Base-by-base conservation (phyloP, 2,797 vertebrate species). In the Xenentodon cancila region DNA sequence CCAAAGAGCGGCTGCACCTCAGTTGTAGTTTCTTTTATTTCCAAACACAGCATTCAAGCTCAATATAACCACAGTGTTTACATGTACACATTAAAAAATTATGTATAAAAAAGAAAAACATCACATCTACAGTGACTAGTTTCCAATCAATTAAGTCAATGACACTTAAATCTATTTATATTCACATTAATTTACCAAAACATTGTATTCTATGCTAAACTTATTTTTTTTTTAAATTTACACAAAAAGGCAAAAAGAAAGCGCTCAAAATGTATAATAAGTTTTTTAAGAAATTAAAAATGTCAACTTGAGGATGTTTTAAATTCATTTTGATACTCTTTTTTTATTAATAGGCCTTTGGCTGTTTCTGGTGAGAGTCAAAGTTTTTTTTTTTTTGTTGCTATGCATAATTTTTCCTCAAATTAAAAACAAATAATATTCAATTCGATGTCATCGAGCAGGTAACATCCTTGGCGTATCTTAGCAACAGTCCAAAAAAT, bases 41-140 rank as follows among this genome's bases (percentile, higher is more conserved):
- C 89, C 95, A 97, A 98, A 98, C 96, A 96, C 94, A 88, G 94
- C 96, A 94, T 93, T 93, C 95, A 96, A 97, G 94, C 94, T 94
- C 94, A 96, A 92, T 93, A 93, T 92, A 95, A 96, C 92, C 95
- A 97, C 96, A 96, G 92, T 93, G 94, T 96, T 95, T 91, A 96
- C 96, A 96, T 89, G 87, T 93, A 96, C 91, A 91, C 88, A 84
- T 89, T 95, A 95, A 92, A 95, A 95, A 90, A 93, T 89, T 51
- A 65, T 83, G 79, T 64, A 87, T 85, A 84, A 75, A 50, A 63
- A 77, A 3, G 21, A 25, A 68, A 58, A 59, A 78, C 80, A 15
- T 15, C 16, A 40, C 15, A 78, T 75, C 88, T 86, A 91, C 79
- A 88, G 79, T 84, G 50, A 86, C 80, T 82, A 82, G 65, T 71